Evolutionary conservation across 2,888 invertebrate genomes (phyloP).

Genomic region (Drosophila mimica): DNA sequence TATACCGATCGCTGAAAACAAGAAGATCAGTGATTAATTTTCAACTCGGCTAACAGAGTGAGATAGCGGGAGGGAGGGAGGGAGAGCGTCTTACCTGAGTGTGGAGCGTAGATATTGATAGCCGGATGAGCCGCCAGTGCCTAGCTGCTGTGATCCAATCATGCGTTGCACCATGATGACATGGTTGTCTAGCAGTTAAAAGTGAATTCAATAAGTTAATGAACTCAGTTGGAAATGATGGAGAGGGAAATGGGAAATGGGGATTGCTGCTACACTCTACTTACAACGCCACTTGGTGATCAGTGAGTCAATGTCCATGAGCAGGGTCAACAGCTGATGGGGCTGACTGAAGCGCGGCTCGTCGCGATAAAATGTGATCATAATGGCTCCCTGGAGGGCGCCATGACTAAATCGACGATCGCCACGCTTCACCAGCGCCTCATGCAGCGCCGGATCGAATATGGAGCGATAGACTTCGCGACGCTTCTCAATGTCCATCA

Average conservation of each 20-base stretch:
- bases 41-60: not conserved
- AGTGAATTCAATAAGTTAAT: constrained; percentile 23
- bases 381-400: constrained; percentile 98
- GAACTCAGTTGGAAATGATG: not conserved
- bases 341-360: constrained; percentile 99
- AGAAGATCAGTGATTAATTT: constrained; percentile 17
- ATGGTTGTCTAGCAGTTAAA: constrained; percentile 93
- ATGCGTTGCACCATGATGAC: constrained; percentile 99
- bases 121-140: constrained; percentile 99
- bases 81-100: constrained; percentile 89
- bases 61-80: not conserved
- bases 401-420: constrained; percentile 91
- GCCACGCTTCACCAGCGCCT: constrained; percentile 93
- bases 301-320: constrained; percentile 99
- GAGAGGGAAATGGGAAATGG: not conserved
- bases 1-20: constrained; percentile 96
- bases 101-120: constrained; percentile 99
- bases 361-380: constrained; percentile 98
- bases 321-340: constrained; percentile 95
- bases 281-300: constrained; percentile 99
- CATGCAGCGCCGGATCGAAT: constrained; percentile 93
- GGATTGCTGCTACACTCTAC: constrained; percentile 72
- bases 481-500: constrained; percentile 91
- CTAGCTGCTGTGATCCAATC: constrained; percentile 98
- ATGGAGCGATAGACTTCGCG: constrained; percentile 95